A percentile compares a stretch with the other conserved stretches of the same genome.
Conservation (phyloP, 2,113 vertebrate genomes). For the Equus quagga region DNA sequence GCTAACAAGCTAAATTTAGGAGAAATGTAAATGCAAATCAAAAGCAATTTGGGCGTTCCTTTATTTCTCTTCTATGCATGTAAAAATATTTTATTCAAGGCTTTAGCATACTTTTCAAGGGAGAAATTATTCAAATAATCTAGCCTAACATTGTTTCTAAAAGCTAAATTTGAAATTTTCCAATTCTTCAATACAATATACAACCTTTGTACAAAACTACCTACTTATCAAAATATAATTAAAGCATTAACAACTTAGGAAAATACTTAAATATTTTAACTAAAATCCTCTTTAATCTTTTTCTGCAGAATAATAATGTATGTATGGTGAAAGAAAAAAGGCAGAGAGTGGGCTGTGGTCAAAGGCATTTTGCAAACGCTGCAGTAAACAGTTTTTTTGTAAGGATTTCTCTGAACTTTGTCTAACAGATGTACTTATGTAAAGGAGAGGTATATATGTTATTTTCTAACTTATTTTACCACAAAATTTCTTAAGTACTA, state of each 20-base stretch:
- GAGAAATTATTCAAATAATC: neutral
- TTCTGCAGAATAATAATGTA: neutral
- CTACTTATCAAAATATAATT: neutral
- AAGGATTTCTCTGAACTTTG: neutral
- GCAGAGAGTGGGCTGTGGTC: neutral
- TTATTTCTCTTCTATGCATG: neutral
- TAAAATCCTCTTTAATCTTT: neutral
- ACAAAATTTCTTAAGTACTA: neutral
- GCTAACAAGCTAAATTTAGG: neutral
- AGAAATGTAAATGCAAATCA: neutral
- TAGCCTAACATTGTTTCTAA: neutral
- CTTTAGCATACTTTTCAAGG: neutral
- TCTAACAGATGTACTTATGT: neutral
- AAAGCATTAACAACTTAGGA: neutral
- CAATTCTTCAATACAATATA: neutral
- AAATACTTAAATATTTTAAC: constrained; percentile 11
- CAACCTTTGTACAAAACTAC: neutral
- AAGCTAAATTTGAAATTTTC: neutral
- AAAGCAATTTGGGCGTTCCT: neutral
- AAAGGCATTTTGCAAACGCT: neutral
- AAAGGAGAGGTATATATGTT: neutral
- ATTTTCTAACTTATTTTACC: neutral
- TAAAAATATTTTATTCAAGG: constrained; percentile 22
- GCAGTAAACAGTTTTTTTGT: neutral
- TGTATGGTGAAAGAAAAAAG: neutral